Conservation (phyloP, 2,113 vertebrate species). For the Chlorodrepanis virens region DNA sequence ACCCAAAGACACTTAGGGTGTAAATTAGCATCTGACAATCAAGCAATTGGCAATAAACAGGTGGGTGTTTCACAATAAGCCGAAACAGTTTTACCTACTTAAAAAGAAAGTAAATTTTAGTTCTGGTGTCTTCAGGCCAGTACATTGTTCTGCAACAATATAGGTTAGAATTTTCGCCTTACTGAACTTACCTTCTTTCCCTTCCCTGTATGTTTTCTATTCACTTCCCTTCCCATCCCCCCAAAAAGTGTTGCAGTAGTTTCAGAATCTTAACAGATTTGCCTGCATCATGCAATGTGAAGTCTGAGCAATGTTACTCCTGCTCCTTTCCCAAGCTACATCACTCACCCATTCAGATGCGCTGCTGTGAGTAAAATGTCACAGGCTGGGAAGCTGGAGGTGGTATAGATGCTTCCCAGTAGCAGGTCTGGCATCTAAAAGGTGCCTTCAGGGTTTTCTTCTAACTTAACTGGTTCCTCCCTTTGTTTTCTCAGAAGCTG, state of each 20-base stretch:
- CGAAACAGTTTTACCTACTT: background rate
- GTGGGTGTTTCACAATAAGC: background rate
- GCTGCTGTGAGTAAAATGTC: background rate
- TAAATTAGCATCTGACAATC: background rate
- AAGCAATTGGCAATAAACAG: background rate
- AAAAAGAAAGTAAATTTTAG: background rate
- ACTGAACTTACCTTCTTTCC: background rate
- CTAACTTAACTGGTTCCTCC: background rate
- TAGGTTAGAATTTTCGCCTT: background rate
- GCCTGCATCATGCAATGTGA: background rate
- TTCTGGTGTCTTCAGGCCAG: background rate
- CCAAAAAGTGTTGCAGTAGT: background rate
- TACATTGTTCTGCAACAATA: background rate
- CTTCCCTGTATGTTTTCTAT: background rate
- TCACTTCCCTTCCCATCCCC: background rate
- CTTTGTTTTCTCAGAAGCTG: background rate
- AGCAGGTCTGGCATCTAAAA: background rate
- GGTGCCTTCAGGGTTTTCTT: background rate
- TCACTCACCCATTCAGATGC: background rate
- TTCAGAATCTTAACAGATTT: background rate
- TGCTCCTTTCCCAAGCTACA: background rate
- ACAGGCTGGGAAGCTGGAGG: background rate
- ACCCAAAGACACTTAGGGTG: background rate
- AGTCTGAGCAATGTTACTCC: background rate
- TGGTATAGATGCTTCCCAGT: background rate